phyloP scores from a whole-genome alignment of 1,140 invertebrate genomes.

The Drosophila gunungcola region DNA sequence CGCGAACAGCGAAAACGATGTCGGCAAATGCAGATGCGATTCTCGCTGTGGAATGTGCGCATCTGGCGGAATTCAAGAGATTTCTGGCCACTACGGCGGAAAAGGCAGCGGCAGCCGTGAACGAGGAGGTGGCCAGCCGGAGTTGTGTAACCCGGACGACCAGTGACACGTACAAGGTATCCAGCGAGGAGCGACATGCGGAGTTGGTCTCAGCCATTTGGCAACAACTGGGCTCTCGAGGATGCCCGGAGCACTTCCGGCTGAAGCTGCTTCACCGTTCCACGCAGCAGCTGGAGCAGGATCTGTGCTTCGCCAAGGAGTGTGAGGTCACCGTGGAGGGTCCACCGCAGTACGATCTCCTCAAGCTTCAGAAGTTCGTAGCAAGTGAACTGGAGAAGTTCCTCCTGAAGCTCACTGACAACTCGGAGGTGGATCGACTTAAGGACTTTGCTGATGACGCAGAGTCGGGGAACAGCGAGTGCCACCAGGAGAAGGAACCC shows the following conservation, averaged over 20 bases:
- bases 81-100: conserved; percentile 42
- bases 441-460: conserved; percentile 51
- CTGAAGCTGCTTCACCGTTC: conserved; percentile 52
- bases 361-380: conserved; percentile 76
- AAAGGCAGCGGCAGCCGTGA: conserved; percentile 37
- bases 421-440: conserved; percentile 58
- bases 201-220: conserved; percentile 68
- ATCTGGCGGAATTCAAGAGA: conserved; percentile 61
- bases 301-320: conserved; percentile 65
- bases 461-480: conserved; percentile 7
- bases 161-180: conserved; percentile 74
- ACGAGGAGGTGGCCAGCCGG: conserved; percentile 29
- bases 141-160: conserved; percentile 72
- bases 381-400: conserved; percentile 60
- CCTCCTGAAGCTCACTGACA: conserved; percentile 65
- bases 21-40: conserved; percentile 39
- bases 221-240: conserved; percentile 44
- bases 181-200: conserved; percentile 55
- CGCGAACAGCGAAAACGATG: conserved; percentile 35
- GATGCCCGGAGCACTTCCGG: conserved; percentile 66
- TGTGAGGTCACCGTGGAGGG: conserved; percentile 57
- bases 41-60: conserved; percentile 56
- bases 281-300: conserved; percentile 49
- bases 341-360: conserved; percentile 67
- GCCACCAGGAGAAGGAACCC: neutral